Conservation (phyloP, 2,888 invertebrate species). For the Drosophila engyochracea region DNA sequence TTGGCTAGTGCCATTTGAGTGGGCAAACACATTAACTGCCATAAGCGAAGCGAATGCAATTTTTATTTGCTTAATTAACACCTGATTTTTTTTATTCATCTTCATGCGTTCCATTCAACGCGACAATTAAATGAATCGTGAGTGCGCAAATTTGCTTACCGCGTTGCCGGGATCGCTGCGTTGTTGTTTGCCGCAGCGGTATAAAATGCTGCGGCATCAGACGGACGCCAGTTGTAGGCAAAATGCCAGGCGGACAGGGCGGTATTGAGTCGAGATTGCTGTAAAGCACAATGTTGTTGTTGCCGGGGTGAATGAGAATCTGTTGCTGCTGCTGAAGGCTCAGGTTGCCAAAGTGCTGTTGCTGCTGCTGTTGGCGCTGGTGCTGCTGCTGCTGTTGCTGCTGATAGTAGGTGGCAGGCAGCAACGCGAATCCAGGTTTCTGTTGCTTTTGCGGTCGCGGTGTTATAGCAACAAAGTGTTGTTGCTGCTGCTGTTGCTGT, state of each 20-base stretch:
- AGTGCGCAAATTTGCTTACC: constrained; percentile 76
- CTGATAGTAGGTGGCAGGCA: constrained; percentile 60
- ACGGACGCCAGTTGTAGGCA: constrained; percentile 61
- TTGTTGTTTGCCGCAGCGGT: constrained; percentile 74
- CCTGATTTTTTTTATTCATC: constrained; percentile 35
- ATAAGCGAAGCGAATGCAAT: constrained; percentile 68
- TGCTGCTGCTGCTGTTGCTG: constrained; percentile 57
- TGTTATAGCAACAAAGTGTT: constrained; percentile 57
- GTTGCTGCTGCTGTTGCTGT: constrained; percentile 53
- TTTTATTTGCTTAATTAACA: constrained; percentile 79
- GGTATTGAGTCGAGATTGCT: constrained; percentile 81
- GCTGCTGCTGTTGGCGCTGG: constrained; percentile 59
- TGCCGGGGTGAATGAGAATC: constrained; percentile 82
- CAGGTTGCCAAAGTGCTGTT: constrained; percentile 55
- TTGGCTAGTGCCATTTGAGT: constrained; percentile 55
- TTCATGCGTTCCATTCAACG: constrained; percentile 10
- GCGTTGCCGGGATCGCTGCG: constrained; percentile 80
- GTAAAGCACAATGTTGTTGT: constrained; percentile 84
- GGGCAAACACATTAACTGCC: constrained; percentile 63
- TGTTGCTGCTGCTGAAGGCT: constrained; percentile 75
- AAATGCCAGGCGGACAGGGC: constrained; percentile 83
- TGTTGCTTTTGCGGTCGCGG: constrained; percentile 54
- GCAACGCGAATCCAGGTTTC: constrained; percentile 55
- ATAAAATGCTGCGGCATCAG: constrained; percentile 82
- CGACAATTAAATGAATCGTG: constrained; percentile 62